phyloP scores from a whole-genome alignment of 2,113 vertebrate species.

The Python bivittatus region DNA sequence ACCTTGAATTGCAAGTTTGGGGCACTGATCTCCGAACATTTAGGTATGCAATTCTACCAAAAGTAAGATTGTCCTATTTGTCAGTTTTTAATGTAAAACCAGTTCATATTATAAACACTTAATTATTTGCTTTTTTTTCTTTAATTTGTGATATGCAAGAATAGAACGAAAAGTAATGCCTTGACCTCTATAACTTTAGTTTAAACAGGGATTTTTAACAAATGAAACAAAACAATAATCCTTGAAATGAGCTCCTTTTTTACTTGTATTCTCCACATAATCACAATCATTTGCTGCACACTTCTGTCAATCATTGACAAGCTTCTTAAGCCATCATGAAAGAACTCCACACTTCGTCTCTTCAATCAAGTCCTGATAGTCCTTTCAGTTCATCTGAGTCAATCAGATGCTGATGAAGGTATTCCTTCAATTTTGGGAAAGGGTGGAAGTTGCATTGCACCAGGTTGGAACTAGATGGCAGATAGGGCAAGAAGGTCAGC shows the following conservation, averaged over 20 bases:
- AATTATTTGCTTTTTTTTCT: neutral
- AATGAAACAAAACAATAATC: neutral
- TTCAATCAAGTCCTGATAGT: neutral
- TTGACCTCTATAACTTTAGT: neutral
- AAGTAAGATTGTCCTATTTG: neutral
- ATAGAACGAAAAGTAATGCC: neutral
- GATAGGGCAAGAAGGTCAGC: too few relatives aligned
- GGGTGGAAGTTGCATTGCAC: too few relatives aligned
- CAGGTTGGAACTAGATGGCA: too few relatives aligned
- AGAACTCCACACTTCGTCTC: neutral
- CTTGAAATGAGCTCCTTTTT: neutral
- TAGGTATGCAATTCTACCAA: neutral
- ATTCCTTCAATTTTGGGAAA: too few relatives aligned
- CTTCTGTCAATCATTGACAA: neutral
- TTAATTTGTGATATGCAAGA: neutral
- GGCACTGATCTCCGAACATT: neutral
- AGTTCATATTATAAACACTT: neutral
- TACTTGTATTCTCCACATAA: neutral
- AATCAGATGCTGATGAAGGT: too few relatives aligned
- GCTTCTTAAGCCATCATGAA: too few relatives aligned
- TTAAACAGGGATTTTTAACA: neutral
- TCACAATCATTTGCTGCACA: neutral
- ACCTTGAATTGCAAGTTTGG: neutral
- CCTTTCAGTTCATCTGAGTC: too few relatives aligned
- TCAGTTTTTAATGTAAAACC: neutral